Conservation (phyloP, 1,140 invertebrate species). For the Drosophila persimilis region DNA sequence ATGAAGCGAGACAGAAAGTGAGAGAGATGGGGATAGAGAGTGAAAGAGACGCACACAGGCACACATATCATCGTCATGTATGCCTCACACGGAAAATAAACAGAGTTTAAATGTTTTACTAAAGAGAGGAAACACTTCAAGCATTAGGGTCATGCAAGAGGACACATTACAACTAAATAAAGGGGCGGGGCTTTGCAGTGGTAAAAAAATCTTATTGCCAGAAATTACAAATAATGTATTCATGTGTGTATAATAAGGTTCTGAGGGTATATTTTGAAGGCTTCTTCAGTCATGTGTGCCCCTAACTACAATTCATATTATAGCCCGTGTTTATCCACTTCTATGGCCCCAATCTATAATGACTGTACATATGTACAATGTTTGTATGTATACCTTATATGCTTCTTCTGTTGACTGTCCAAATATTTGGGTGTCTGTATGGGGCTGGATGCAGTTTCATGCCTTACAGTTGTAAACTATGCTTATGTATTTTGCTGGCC, state of each 20-base stretch:
- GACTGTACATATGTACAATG: no score
- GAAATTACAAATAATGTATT: no score
- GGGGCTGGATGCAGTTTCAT: slow-evolving; percentile 40
- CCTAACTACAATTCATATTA: no score
- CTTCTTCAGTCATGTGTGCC: no score
- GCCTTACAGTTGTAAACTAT: slow-evolving; percentile 22
- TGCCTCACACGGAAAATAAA: slow-evolving; percentile 11
- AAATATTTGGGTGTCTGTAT: slow-evolving; percentile 27
- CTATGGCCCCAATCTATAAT: no score
- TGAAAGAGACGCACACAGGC: slow-evolving; percentile 11
- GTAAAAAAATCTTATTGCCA: no score
- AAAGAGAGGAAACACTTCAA: background rate
- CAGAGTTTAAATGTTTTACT: slow-evolving; percentile 12
- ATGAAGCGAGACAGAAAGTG: slow-evolving; percentile 8
- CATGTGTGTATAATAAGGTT: no score
- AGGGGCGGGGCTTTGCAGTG: no score
- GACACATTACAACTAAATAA: background rate
- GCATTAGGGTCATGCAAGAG: slow-evolving; percentile 8
- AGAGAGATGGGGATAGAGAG: background rate
- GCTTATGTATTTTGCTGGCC: slow-evolving; percentile 28
- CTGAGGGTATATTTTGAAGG: no score
- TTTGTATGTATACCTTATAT: no score
- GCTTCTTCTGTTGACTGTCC: slow-evolving; percentile 11
- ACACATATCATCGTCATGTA: background rate
- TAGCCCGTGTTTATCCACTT: no score